Evolutionary conservation across 2,888 invertebrate genomes (phyloP).

Genomic region (Pedicia rivosa): DNA sequence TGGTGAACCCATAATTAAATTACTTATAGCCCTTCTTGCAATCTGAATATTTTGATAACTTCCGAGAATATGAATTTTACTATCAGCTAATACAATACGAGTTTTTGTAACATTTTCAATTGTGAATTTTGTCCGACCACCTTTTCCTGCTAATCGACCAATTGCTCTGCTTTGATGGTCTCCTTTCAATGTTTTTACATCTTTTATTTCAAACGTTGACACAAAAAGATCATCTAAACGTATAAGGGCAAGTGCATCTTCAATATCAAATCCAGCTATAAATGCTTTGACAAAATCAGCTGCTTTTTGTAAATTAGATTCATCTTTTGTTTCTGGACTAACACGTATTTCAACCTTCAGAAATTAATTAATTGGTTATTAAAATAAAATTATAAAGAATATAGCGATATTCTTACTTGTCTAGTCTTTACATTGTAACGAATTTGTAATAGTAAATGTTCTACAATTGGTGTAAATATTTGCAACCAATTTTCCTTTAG

Average conservation of each 20-base stretch:
- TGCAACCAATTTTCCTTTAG: constrained; percentile 95
- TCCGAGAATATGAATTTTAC: constrained; percentile 92
- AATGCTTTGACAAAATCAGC: constrained; percentile 98
- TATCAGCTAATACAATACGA: constrained; percentile 90
- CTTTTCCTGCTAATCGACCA: constrained; percentile 91
- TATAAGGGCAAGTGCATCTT: constrained; percentile 87
- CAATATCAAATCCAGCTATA: constrained; percentile 89
- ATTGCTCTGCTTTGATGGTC: constrained; percentile 93
- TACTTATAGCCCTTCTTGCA: constrained; percentile 88
- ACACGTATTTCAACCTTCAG: constrained; percentile 29
- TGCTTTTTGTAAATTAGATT: constrained; percentile 86
- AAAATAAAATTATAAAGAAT: background rate
- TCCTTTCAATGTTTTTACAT: constrained; percentile 88
- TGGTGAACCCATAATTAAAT: constrained; percentile 90
- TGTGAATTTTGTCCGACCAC: constrained; percentile 91
- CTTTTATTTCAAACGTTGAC: constrained; percentile 92
- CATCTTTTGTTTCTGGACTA: constrained; percentile 45
- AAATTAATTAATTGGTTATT: constrained; percentile 19
- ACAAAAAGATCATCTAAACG: constrained; percentile 93
- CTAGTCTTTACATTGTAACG: constrained; percentile 84
- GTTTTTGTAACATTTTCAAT: constrained; percentile 99
- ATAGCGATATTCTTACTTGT: constrained; percentile 56
- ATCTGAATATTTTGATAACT: constrained; percentile 93
- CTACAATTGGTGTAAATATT: constrained; percentile 91
- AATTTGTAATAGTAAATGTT: constrained; percentile 84